Evolutionary conservation across 2,113 vertebrate genomes (phyloP).

Genomic region (Rhinoptilus africanus): DNA sequence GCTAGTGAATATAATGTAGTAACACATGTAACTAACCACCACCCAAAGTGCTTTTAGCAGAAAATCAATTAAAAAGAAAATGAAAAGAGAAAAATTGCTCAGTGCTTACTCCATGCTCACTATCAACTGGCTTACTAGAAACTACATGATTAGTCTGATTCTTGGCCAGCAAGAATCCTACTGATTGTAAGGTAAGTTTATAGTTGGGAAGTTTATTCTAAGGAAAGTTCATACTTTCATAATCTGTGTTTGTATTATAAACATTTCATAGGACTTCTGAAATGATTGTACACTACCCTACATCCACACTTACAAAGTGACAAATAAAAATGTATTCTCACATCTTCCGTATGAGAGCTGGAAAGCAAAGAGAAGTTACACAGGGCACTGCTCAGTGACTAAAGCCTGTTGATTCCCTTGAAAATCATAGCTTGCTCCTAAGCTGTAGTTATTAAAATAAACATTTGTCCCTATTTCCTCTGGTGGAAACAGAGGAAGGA

Average conservation of each 20-base stretch:
- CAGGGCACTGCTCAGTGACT: not conserved
- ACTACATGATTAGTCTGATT: not conserved
- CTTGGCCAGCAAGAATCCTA: not conserved
- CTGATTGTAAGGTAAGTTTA: not conserved
- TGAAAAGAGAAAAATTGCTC: not conserved
- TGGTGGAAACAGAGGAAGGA: not conserved
- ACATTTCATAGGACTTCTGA: not conserved
- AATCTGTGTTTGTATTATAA: not conserved
- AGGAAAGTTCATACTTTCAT: not conserved
- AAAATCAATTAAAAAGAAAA: constrained; percentile 26
- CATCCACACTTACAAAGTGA: accelerated
- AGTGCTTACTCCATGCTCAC: not conserved
- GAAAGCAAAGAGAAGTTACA: not conserved
- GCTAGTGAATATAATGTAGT: not conserved
- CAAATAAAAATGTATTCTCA: not conserved
- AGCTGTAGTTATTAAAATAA: not conserved
- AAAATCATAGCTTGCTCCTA: not conserved
- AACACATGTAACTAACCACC: not conserved
- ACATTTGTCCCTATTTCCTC: not conserved
- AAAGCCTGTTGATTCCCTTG: not conserved
- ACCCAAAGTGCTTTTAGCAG: not conserved
- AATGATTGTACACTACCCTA: not conserved
- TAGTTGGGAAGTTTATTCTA: not conserved
- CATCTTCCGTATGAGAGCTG: not conserved
- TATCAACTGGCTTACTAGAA: not conserved